Evolutionary conservation across 2,797 vertebrate species (phyloP).

Genomic region (Rhinoraja longicauda): DNA sequence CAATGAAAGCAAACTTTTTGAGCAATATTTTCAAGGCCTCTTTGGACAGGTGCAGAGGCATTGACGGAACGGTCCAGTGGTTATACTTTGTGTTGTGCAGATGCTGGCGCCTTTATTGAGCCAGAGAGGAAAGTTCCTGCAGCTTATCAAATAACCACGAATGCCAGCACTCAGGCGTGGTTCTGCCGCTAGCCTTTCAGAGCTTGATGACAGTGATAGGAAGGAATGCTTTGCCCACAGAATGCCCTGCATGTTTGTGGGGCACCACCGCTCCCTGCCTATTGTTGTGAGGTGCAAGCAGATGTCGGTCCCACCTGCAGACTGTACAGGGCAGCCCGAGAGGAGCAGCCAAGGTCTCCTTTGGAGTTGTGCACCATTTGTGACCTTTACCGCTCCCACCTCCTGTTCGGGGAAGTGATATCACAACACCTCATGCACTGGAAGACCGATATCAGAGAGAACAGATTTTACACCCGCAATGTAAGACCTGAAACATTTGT

Average conservation of each 20-base stretch:
- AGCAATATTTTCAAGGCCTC: background rate
- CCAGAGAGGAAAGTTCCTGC: background rate
- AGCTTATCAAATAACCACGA: conserved; percentile 25
- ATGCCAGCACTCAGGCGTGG: background rate
- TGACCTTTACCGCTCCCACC: no score
- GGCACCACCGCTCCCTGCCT: background rate
- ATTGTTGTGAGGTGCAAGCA: background rate
- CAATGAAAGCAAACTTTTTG: background rate
- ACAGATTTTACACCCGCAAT: background rate
- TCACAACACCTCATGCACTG: background rate
- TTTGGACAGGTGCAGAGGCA: background rate
- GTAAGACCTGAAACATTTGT: background rate
- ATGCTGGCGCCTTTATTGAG: conserved; percentile 33
- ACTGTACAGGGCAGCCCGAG: background rate
- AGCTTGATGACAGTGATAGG: background rate
- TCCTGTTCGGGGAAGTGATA: background rate
- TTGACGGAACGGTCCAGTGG: background rate
- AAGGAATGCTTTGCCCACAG: background rate
- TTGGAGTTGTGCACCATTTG: background rate
- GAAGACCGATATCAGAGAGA: background rate
- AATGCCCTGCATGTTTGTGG: background rate
- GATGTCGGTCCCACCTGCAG: background rate
- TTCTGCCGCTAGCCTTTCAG: background rate
- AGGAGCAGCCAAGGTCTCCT: background rate
- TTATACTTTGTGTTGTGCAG: conserved; percentile 9